Percentiles rank a stretch among this genome's conserved stretches.
These are phyloP conservation scores for Montipora sp. DNA, from an alignment of 64 coral and sea anemone species.

Conservation along the genomic window DNA sequence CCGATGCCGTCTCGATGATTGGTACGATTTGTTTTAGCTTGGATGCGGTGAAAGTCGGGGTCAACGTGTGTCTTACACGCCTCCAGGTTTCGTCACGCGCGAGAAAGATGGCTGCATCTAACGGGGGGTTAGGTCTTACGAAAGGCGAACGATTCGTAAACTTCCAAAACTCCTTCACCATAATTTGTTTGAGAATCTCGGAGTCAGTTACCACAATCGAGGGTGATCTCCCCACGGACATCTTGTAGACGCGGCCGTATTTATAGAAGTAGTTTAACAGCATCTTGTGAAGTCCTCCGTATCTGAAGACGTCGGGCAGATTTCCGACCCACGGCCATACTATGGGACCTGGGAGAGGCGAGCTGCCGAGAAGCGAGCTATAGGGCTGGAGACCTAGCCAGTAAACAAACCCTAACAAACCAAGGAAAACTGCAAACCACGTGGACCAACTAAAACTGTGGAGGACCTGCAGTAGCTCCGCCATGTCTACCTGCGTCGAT, in stretches of 20 bases:
- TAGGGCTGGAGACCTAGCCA: slow-evolving; percentile 47
- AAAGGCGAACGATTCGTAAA: slow-evolving; percentile 59
- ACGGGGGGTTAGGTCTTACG: slow-evolving; percentile 47
- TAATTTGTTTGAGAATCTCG: slow-evolving; percentile 78
- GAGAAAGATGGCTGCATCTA: slow-evolving; percentile 38
- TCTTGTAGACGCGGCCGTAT: slow-evolving; percentile 70
- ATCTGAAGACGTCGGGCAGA: slow-evolving; percentile 60
- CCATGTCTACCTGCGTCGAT: not conserved
- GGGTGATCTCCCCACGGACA: slow-evolving; percentile 38
- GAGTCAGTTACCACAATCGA: slow-evolving; percentile 73
- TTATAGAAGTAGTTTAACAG: slow-evolving; percentile 60
- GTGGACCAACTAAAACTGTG: not conserved
- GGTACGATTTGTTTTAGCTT: slow-evolving; percentile 77
- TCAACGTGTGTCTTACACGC: slow-evolving; percentile 48
- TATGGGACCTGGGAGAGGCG: slow-evolving; percentile 56
- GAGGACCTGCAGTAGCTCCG: not conserved
- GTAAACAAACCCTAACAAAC: slow-evolving; percentile 7
- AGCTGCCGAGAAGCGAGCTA: slow-evolving; percentile 19
- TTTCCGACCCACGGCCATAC: slow-evolving; percentile 61
- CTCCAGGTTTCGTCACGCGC: slow-evolving; percentile 64
- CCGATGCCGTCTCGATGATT: slow-evolving; percentile 17
- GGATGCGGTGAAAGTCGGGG: slow-evolving; percentile 71
- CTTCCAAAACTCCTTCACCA: slow-evolving; percentile 80
- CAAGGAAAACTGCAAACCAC: slow-evolving; percentile 2
- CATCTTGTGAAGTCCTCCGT: slow-evolving; percentile 76